These are phyloP conservation scores for Rhinichthys klamathensis DNA, from an alignment of 2,113 vertebrate genomes.

Conservation along the genomic window DNA sequence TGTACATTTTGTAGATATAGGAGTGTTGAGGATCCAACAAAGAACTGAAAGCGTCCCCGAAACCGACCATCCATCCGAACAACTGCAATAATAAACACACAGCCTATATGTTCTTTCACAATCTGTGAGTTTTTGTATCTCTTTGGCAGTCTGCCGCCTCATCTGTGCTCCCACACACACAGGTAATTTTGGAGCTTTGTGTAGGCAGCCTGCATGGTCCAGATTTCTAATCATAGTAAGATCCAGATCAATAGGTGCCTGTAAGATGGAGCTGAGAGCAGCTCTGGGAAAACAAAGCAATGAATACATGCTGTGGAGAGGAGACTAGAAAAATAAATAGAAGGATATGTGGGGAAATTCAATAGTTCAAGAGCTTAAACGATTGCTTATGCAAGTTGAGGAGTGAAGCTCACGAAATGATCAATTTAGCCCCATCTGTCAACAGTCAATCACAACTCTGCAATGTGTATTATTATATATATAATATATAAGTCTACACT, in stretches of 20 bases:
- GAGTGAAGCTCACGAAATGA: constrained; percentile 3
- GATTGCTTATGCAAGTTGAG: not conserved
- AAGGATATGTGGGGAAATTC: not conserved
- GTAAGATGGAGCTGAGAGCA: not conserved
- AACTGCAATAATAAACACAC: not conserved
- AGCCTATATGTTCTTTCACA: not conserved
- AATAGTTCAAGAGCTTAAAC: not conserved
- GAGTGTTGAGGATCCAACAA: not conserved
- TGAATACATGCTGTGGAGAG: not conserved
- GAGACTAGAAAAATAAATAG: constrained; percentile 13
- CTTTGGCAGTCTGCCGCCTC: constrained; percentile 20
- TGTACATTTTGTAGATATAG: not conserved
- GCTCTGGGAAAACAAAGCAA: constrained; percentile 2
- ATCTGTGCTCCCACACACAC: constrained; percentile 11
- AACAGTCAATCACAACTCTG: constrained; percentile 4
- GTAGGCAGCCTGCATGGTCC: constrained; percentile 20
- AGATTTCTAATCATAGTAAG: constrained; percentile 38
- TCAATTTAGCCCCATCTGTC: not conserved
- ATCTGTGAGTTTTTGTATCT: constrained; percentile 22
- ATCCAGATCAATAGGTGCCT: constrained; percentile 47
- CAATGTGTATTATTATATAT: not conserved
- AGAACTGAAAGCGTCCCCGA: not conserved
- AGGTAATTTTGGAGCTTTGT: constrained; percentile 39
- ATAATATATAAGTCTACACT: no score
- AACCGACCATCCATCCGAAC: not conserved